Conservation (phyloP, 1,140 invertebrate species). For the Anastrepha ludens region DNA sequence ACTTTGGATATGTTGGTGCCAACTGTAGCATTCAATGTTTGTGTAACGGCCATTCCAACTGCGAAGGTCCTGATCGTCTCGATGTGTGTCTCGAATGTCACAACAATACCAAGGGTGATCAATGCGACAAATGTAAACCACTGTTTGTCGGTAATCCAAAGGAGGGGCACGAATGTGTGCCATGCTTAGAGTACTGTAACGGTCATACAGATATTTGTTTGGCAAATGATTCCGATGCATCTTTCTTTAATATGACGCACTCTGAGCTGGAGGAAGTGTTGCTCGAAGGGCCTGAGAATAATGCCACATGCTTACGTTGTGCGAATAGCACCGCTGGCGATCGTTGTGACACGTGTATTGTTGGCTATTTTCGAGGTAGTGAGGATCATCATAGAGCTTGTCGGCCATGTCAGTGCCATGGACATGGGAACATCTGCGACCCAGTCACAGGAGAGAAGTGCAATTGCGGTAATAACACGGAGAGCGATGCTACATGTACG, state of each 20-base stretch:
- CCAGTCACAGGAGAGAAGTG: conserved; percentile 94
- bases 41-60: conserved; percentile 96
- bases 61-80: conserved; percentile 88
- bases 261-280: conserved; percentile 77
- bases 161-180: conserved; percentile 89
- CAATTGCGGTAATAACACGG: conserved; percentile 96
- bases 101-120: conserved; percentile 92
- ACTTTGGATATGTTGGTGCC: conserved; percentile 95
- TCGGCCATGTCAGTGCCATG: conserved; percentile 92
- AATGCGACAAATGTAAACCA: conserved; percentile 91
- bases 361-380: conserved; percentile 89
- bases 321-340: conserved; percentile 89
- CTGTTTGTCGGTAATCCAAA: conserved; percentile 93
- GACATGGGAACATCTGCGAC: conserved; percentile 94
- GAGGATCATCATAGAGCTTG: conserved; percentile 86
- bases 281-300: conserved; percentile 79
- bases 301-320: conserved; percentile 90
- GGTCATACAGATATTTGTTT: conserved; percentile 90
- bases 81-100: conserved; percentile 89
- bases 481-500: conserved; percentile 87
- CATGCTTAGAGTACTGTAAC: conserved; percentile 92
- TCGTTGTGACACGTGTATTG: conserved; percentile 88
- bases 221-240: conserved; percentile 77
- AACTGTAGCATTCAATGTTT: conserved; percentile 95
- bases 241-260: conserved; percentile 77